Conservation (phyloP, 2,888 invertebrate species). For the Tiliacea citrago region DNA sequence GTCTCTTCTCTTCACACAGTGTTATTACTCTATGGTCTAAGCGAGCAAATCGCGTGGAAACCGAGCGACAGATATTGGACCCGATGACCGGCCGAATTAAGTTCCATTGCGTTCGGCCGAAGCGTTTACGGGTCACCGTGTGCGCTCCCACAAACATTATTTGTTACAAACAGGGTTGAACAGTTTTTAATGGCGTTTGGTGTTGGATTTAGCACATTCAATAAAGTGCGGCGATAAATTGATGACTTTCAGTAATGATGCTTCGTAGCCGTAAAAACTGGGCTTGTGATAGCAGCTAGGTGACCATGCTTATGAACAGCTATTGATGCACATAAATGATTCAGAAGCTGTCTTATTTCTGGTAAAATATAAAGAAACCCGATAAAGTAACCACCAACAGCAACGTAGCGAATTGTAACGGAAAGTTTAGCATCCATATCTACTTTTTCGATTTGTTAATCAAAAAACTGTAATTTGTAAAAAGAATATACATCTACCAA, state of each 20-base stretch:
- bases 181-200: constrained; percentile 34
- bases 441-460: neutral
- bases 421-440: neutral
- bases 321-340: neutral
- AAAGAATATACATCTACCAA: too few relatives aligned
- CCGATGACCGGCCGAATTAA: constrained; percentile 73
- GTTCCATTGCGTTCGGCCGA: constrained; percentile 69
- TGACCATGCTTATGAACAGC: neutral
- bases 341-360: neutral
- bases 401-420: neutral
- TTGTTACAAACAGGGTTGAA: constrained; percentile 40
- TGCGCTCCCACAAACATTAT: constrained; percentile 61
- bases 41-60: constrained; percentile 74
- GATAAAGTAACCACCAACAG: neutral
- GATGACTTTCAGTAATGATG: too few relatives aligned
- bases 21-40: constrained; percentile 29
- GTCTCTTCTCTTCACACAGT: constrained; percentile 17
- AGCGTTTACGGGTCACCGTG: constrained; percentile 67
- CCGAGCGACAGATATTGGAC: constrained; percentile 77
- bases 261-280: too few relatives aligned
- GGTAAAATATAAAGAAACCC: neutral
- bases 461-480: neutral
- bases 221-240: neutral
- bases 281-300: too few relatives aligned
- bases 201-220: neutral